Percentiles rank a stretch among this genome's conserved stretches.
phyloP scores from a whole-genome alignment of 2,797 vertebrate species.

The Sebastes iracundus region DNA sequence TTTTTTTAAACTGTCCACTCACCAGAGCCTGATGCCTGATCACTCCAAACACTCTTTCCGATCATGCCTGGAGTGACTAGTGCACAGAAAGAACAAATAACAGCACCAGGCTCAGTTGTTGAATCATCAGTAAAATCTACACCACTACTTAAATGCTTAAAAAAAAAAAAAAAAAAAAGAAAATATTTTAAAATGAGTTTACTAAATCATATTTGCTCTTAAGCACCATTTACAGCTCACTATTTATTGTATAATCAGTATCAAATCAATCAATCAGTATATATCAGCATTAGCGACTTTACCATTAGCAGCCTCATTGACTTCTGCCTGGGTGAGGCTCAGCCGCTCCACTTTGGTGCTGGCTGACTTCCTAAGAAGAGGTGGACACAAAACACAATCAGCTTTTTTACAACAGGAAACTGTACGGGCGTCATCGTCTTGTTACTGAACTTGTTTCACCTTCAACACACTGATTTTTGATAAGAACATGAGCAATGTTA shows the following conservation, averaged over 20 bases:
- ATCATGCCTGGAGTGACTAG: constrained; percentile 81
- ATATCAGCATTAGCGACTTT: background rate
- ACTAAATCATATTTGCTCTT: background rate
- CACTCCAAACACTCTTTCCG: constrained; percentile 83
- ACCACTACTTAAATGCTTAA: background rate
- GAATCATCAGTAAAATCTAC: background rate
- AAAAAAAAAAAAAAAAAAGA: background rate
- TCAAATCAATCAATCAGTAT: too few relatives aligned
- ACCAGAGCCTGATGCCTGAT: constrained; percentile 77
- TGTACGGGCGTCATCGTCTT: background rate
- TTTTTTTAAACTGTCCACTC: background rate
- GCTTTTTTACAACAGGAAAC: constrained; percentile 36
- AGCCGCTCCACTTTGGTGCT: constrained; percentile 74
- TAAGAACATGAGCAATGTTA: constrained; percentile 2
- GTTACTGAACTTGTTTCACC: background rate
- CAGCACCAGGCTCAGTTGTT: background rate
- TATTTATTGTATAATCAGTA: background rate
- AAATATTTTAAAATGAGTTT: background rate
- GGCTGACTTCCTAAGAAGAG: constrained; percentile 75
- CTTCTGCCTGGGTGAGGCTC: constrained; percentile 79
- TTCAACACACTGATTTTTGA: background rate
- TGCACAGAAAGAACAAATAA: constrained; percentile 10
- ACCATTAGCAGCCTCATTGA: constrained; percentile 75
- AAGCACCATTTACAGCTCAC: background rate
- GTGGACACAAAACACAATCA: constrained; percentile 43